Evolutionary conservation across 2,113 vertebrate genomes (phyloP).

Genomic region (Cavia porcellus): DNA sequence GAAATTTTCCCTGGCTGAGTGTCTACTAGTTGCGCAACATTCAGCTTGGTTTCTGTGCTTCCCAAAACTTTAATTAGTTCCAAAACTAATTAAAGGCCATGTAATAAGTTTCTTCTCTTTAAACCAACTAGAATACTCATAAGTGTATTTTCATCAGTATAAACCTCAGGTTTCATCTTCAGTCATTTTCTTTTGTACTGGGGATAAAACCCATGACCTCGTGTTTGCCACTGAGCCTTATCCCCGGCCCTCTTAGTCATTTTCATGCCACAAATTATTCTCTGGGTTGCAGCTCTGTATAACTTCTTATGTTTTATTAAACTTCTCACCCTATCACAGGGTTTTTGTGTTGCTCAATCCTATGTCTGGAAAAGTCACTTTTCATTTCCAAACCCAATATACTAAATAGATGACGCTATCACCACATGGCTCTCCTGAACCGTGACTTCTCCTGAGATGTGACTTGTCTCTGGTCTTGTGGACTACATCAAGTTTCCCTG

Average conservation of each 20-base stretch:
- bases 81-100: constrained; percentile 15
- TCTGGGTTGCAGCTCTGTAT: neutral
- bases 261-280: neutral
- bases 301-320: neutral
- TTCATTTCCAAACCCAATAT: neutral
- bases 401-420: neutral
- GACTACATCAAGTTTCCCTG: neutral
- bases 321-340: neutral
- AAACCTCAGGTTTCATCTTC: neutral
- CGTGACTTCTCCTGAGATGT: neutral
- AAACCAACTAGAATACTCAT: neutral
- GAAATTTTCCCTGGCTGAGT: neutral
- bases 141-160: neutral
- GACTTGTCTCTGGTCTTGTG: neutral
- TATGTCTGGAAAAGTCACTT: neutral
- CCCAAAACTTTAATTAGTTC: constrained; percentile 41
- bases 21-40: neutral
- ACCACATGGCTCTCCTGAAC: neutral
- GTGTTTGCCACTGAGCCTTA: too few relatives aligned
- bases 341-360: neutral
- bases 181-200: too few relatives aligned
- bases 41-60: neutral
- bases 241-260: neutral
- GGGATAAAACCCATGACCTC: too few relatives aligned
- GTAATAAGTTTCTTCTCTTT: neutral